phyloP scores from a whole-genome alignment of 2,888 invertebrate species.

The Brenthis hecate region DNA sequence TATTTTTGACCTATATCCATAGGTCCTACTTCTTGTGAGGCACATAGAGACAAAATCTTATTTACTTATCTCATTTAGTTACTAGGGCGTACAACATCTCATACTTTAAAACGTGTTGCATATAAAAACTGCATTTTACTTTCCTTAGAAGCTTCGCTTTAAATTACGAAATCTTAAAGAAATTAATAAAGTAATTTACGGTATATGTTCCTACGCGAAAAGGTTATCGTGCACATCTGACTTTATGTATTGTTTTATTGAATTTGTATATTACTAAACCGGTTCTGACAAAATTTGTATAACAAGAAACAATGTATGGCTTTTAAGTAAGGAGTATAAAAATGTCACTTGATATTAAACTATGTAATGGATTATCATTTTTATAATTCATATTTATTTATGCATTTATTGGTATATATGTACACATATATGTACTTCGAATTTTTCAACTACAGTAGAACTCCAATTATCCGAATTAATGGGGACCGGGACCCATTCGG shows the following conservation, averaged over 20 bases:
- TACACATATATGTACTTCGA: too few relatives aligned
- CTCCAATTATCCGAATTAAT: constrained; percentile 11
- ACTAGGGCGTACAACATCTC: background rate
- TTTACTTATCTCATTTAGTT: too few relatives aligned
- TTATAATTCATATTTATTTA: too few relatives aligned
- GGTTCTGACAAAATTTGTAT: background rate
- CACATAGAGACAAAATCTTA: too few relatives aligned
- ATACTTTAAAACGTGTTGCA: background rate
- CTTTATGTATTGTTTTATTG: constrained; percentile 19
- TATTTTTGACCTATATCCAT: too few relatives aligned
- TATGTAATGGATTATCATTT: background rate
- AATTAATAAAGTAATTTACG: constrained; percentile 10
- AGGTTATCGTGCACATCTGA: constrained; percentile 13
- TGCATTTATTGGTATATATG: too few relatives aligned
- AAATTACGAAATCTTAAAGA: constrained; percentile 11
- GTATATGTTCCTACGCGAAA: constrained; percentile 2
- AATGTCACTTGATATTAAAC: background rate
- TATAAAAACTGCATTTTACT: constrained; percentile 1
- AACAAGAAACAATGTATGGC: background rate
- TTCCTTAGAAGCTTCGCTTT: background rate
- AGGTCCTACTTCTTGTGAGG: too few relatives aligned
- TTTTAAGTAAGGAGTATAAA: background rate
- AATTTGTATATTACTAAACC: constrained; percentile 5
- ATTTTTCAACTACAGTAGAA: background rate
- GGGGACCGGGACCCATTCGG: constrained; percentile 2